Base-by-base conservation (phyloP, 2,888 invertebrate genomes). In the Ophion ventricosus region DNA sequence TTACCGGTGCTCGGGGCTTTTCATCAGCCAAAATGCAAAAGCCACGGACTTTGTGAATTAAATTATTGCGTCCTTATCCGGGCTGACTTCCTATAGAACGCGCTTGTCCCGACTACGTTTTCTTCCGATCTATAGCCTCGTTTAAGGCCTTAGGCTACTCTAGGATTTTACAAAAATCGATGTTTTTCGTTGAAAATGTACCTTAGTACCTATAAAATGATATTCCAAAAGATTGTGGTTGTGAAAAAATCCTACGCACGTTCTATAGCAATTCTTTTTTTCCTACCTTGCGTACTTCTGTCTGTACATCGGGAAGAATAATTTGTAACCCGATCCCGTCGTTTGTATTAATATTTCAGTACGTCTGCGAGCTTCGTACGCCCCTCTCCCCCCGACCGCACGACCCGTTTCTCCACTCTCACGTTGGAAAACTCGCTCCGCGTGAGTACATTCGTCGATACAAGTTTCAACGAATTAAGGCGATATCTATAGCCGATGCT, bases 21-120 rank as follows among this genome's bases (percentile, higher is more conserved):
- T 17, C 2, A 7, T 40, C 17, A 64, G 70, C 10, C 26, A 66
- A 77, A 83, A 2, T 49, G 57, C 40, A 26, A 61, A 40, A 61
- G 66, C 80, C 76, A 80, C 72, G 80, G 49, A 67, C 74, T 35
- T 74, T 40, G 11, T 67, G 80, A 67, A 80, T 80, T 80, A 80
- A 80, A 83, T 80, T 83, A 83, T 83, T 76, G 66, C 76, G 40
- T 80, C 61, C 76, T 40, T 66, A 61, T 80, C 83, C 80, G 80
- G 72, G 75, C 75, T 43, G 26, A 61, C 59, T 75, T 80, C 75
- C 83, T 66, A 83, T 76, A 66, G 66, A 54, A 54, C 61, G 73
- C 40, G 61, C 40, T 69, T 56, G 23, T 75, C 70, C 70, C 25
- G 61, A 35, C 49, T 2, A 17, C 49, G 49, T 56, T 57, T 76